Percentiles rank a stretch among this genome's conserved stretches.
These are phyloP conservation scores for Hippolais icterina DNA, from an alignment of 2,113 vertebrate genomes.

Conservation along the genomic window DNA sequence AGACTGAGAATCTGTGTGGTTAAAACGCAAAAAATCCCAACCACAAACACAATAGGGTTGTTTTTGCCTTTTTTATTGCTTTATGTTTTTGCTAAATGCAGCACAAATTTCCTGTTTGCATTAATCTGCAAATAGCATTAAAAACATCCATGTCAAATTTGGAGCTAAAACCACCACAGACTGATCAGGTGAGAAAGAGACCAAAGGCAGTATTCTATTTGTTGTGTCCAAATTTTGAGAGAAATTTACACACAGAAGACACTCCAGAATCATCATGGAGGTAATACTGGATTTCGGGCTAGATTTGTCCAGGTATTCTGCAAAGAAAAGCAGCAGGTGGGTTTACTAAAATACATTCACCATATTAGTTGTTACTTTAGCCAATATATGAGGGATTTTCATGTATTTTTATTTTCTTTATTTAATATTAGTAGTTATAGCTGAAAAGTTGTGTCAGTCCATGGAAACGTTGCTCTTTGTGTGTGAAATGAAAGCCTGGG, in stretches of 20 bases:
- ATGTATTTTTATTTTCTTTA: not conserved
- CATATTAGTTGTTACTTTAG: not conserved
- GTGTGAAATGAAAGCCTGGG: not conserved
- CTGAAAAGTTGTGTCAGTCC: not conserved
- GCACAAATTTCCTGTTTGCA: not conserved
- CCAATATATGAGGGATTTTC: accelerated
- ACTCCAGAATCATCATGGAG: not conserved
- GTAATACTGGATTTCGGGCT: not conserved
- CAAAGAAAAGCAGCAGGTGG: not conserved
- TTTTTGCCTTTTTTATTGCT: accelerated
- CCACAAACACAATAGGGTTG: accelerated
- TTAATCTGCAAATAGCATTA: not conserved
- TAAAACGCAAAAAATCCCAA: not conserved
- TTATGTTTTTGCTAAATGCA: not conserved
- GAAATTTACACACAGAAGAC: not conserved
- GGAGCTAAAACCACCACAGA: not conserved
- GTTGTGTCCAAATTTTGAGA: not conserved
- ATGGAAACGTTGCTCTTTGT: not conserved
- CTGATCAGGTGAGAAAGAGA: not conserved
- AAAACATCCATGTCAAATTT: not conserved
- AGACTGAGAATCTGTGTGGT: not conserved
- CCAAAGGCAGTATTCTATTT: not conserved
- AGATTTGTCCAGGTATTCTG: not conserved
- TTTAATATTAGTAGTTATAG: not conserved
- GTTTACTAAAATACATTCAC: not conserved